Evolutionary conservation across 2,797 vertebrate species (phyloP), one percentile per base, ranked within the genome.

Genomic region (Mus caroli): DNA sequence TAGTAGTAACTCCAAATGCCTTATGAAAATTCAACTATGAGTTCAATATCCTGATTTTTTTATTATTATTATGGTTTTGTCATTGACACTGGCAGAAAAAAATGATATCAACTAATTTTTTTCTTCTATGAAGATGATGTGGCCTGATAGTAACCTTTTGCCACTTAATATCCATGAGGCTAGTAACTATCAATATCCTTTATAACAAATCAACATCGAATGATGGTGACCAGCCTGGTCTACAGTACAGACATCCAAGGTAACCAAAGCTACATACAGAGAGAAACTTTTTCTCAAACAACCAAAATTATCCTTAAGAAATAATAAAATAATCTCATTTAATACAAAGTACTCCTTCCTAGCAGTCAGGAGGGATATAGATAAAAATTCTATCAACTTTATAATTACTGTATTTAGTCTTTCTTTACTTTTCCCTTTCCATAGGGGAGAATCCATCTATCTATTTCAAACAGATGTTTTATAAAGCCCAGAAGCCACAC

Each of bases 351-450:
- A 50, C 4, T 11, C 24, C 46, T 85, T 67, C 34, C 3, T 46
- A 34, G 64, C 26, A 94, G 8, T 88, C 95, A 92, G 20, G 91
- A 7, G 62, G 82, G 90, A 73, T 56, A 83, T 13, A 75, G 88
- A 83, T 28, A 94, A 83, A 96, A 92, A 69, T 75, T 60, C 7
- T 89, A 94, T 92, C 91, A 89, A 15, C 54, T 64, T 94, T 92
- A 52, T 97, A 97, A 97, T 97, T 97, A 97, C 90, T 26, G 20
- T 60, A 43, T 88, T 90, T 83, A 69, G 37, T 97, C 90, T 95
- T 96, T 96, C 69, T 94, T 97, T 97, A 92, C 93, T 94, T 87
- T 96, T 97, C 50, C 15, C 9, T 83, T 95, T 90, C 97, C 64
- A 50, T 15, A 24, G 73, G 93, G 94, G 95, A 31, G 34, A 95